These are phyloP conservation scores for Peromyscus eremicus DNA, from an alignment of 2,797 vertebrate species.

Conservation along the genomic window DNA sequence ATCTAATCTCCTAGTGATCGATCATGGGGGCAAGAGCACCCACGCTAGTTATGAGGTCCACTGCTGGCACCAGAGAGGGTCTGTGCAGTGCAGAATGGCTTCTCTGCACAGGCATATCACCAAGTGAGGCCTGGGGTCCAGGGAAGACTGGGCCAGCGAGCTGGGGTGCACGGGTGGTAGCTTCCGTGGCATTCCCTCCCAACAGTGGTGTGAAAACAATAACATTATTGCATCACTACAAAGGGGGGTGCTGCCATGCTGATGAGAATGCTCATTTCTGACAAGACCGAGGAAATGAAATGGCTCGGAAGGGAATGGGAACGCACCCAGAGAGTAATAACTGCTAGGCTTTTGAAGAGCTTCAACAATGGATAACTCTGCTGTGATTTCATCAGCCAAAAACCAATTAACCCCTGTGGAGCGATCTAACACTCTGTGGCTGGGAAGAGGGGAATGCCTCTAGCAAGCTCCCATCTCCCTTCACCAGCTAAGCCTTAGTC, in stretches of 20 bases:
- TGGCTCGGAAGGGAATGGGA: constrained; percentile 65
- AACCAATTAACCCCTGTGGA: constrained; percentile 70
- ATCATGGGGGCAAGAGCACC: not conserved
- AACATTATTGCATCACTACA: constrained; percentile 51
- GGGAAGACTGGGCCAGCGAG: not conserved
- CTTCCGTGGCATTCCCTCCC: not conserved
- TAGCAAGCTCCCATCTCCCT: not conserved
- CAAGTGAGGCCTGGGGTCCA: not conserved
- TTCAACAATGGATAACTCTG: constrained; percentile 67
- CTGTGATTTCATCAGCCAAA: constrained; percentile 73
- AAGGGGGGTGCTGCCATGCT: constrained; percentile 3
- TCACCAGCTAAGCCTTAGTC: not conserved
- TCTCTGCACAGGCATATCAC: not conserved
- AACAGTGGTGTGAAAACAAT: constrained; percentile 42
- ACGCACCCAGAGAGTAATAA: constrained; percentile 69
- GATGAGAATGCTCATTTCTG: constrained; percentile 75
- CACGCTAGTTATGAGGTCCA: not conserved
- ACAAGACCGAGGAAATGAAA: constrained; percentile 76
- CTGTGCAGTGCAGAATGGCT: not conserved
- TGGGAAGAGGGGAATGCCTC: not conserved
- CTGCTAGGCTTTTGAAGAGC: constrained; percentile 64
- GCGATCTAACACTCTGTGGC: not conserved
- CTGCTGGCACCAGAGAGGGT: not conserved
- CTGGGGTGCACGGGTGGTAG: rapidly evolving
- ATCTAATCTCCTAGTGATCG: not conserved